phyloP scores from a whole-genome alignment of 2,888 invertebrate genomes.

The Mactromeris polynyma region DNA sequence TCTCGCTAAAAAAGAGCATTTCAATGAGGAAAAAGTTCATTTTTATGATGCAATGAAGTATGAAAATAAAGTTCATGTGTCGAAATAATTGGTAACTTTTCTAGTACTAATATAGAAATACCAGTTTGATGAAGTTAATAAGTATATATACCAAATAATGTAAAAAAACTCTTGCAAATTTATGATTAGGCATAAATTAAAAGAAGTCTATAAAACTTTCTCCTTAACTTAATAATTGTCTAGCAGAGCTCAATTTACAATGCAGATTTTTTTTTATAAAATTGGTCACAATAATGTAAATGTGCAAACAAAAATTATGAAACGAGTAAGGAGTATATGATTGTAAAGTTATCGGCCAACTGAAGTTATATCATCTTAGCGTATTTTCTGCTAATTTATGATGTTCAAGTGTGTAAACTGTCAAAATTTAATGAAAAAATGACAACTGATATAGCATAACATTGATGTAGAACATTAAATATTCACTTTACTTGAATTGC shows the following conservation, averaged over 20 bases:
- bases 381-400: background rate
- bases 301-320: background rate
- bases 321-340: background rate
- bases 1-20: background rate
- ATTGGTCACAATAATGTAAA: background rate
- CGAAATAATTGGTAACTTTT: no score
- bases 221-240: no score
- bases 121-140: no score
- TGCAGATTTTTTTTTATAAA: no score
- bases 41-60: background rate
- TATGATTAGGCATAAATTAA: no score
- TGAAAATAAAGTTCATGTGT: no score
- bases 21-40: background rate
- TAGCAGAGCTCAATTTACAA: no score
- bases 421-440: slow-evolving; percentile 5
- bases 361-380: background rate
- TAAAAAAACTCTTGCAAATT: no score
- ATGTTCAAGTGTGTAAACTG: slow-evolving; percentile 18
- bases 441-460: slow-evolving; percentile 8
- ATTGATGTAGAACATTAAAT: background rate
- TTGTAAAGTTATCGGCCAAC: background rate
- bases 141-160: no score
- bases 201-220: no score
- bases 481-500: background rate
- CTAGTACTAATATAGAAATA: no score